phyloP scores from a whole-genome alignment of 2,888 invertebrate species.

The Drosophila mettleri region DNA sequence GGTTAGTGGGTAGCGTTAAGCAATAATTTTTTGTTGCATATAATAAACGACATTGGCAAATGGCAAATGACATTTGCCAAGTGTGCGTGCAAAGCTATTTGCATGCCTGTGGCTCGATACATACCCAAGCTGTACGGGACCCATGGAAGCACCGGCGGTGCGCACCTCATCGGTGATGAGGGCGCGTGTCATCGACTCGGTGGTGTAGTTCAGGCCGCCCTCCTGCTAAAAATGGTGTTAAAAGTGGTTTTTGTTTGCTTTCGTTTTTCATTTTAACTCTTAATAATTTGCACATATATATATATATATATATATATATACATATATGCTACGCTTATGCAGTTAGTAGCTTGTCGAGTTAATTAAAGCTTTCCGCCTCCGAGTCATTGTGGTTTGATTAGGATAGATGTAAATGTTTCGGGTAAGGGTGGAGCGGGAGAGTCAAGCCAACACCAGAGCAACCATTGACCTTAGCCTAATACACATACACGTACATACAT shows the following conservation, averaged over 20 bases:
- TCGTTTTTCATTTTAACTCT: conserved; percentile 14
- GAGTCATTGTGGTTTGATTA: conserved; percentile 3
- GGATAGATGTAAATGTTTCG: conserved; percentile 6
- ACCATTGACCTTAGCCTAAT: conserved; percentile 35
- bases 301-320: too few relatives aligned
- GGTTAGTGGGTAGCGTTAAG: conserved; percentile 57
- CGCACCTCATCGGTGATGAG: conserved; percentile 97
- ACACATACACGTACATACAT: conserved; percentile 18
- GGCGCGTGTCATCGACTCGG: conserved; percentile 97
- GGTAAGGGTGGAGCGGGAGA: background rate
- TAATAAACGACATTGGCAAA: conserved; percentile 12
- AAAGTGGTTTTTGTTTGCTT: conserved; percentile 40
- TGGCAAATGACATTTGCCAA: conserved; percentile 3
- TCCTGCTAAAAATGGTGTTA: conserved; percentile 85
- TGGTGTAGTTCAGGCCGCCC: conserved; percentile 91
- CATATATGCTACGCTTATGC: conserved; percentile 7
- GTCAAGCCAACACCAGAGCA: conserved; percentile 59
- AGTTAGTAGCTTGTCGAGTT: conserved; percentile 48
- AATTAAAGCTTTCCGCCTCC: conserved; percentile 38
- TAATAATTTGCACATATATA: too few relatives aligned
- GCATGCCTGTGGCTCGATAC: conserved; percentile 85
- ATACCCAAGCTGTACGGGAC: conserved; percentile 98
- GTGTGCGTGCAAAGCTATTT: conserved; percentile 12
- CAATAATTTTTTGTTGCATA: conserved; percentile 77
- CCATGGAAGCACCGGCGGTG: conserved; percentile 91